Percentiles rank a stretch among this genome's conserved stretches.
Evolutionary conservation across 2,113 vertebrate species (phyloP).

Genomic region (Nesospiza acunhae): DNA sequence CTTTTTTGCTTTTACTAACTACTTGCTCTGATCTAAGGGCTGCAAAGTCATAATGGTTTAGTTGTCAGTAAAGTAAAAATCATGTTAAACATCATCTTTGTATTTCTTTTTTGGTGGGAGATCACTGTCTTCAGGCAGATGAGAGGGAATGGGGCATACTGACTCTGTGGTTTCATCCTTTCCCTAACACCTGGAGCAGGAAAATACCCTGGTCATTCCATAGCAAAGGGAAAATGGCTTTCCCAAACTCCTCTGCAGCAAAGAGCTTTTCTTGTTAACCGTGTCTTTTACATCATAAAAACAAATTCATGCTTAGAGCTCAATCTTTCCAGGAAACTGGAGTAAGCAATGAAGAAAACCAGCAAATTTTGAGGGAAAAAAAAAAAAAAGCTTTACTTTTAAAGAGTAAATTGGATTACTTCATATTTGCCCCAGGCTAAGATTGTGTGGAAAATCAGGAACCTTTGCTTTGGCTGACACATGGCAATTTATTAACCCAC

Average conservation of each 20-base stretch:
- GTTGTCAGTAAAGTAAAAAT: not conserved
- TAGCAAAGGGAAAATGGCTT: not conserved
- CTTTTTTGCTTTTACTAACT: not conserved
- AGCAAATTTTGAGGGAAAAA: not conserved
- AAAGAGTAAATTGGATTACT: not conserved
- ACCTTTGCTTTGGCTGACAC: not conserved
- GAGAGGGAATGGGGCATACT: not conserved
- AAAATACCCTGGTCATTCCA: not conserved
- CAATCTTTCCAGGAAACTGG: not conserved
- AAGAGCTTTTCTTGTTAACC: not conserved
- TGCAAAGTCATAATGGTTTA: not conserved
- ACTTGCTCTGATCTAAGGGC: not conserved
- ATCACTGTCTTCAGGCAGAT: not conserved
- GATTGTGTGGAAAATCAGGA: not conserved
- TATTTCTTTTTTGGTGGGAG: not conserved
- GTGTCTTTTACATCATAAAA: not conserved
- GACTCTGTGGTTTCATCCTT: not conserved
- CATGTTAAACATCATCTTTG: not conserved
- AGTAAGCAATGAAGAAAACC: not conserved
- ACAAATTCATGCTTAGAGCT: not conserved
- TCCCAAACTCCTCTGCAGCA: not conserved
- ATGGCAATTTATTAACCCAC: not conserved
- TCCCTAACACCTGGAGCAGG: not conserved
- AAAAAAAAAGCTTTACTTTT: not conserved
- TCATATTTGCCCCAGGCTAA: not conserved